Conservation (phyloP, 1,140 invertebrate species). For the Drosophila azteca region DNA sequence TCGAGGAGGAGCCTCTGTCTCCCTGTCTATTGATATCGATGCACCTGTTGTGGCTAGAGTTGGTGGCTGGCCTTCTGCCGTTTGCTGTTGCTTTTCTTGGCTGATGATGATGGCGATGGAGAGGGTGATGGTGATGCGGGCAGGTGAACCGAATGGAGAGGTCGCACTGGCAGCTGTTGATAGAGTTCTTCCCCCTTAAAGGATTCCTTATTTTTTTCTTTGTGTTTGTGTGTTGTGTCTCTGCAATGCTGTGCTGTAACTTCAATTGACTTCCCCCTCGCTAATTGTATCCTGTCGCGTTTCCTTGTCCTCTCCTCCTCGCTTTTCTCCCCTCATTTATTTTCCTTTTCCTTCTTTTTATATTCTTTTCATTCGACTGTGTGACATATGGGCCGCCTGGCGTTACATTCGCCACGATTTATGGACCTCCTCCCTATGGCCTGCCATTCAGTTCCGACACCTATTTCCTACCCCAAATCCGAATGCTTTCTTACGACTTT, state of each 20-base stretch:
- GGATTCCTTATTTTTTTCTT: conserved; percentile 27
- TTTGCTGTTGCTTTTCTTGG: too few species aligned
- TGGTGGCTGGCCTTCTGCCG: conserved; percentile 39
- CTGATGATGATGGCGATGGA: conserved; percentile 3
- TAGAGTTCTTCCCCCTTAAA: conserved; percentile 35
- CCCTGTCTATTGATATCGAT: conserved; percentile 39
- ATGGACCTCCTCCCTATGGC: conserved; percentile 56
- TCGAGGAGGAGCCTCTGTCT: conserved; percentile 29
- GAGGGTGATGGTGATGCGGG: conserved; percentile 37
- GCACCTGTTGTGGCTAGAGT: conserved; percentile 66
- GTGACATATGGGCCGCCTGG: conserved; percentile 69
- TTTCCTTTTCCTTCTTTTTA: conserved; percentile 35
- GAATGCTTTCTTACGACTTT: conserved; percentile 70
- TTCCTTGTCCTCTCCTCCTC: conserved; percentile 40
- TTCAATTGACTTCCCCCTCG: conserved; percentile 73
- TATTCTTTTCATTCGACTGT: conserved; percentile 25
- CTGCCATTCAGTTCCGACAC: conserved; percentile 59
- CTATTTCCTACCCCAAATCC: conserved; percentile 61
- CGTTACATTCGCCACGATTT: conserved; percentile 76
- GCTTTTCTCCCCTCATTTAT: conserved; percentile 8
- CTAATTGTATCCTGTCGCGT: conserved; percentile 73
- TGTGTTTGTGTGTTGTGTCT: conserved; percentile 17
- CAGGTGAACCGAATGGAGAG: conserved; percentile 59
- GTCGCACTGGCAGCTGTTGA: conserved; percentile 58
- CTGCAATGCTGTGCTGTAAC: conserved; percentile 53